phyloP scores from a whole-genome alignment of 1,140 invertebrate genomes.

The Drosophila kurseongensis region DNA sequence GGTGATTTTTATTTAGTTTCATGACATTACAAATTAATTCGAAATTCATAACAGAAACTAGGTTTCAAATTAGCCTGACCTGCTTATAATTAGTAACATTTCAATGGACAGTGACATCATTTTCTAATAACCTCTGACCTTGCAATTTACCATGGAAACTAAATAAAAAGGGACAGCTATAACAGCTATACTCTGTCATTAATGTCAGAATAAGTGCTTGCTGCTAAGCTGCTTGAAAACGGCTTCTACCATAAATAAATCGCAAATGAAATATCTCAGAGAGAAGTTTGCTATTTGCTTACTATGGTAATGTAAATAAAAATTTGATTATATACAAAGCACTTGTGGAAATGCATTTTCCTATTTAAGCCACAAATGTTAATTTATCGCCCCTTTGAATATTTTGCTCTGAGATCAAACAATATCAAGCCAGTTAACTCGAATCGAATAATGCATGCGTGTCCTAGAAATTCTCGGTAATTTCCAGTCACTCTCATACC shows the following conservation, averaged over 20 bases:
- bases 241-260: background rate
- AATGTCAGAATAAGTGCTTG: background rate
- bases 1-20: too few species aligned
- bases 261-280: background rate
- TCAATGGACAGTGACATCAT: background rate
- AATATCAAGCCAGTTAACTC: background rate
- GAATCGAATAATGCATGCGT: slow-evolving; percentile 13
- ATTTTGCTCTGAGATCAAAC: slow-evolving; percentile 2
- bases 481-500: background rate
- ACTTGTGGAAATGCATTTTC: background rate
- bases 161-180: background rate
- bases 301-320: slow-evolving; percentile 8
- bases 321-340: slow-evolving; percentile 1
- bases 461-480: slow-evolving; percentile 16
- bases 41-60: too few species aligned
- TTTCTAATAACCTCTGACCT: background rate
- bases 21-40: too few species aligned
- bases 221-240: background rate
- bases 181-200: background rate
- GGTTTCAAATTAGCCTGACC: too few species aligned
- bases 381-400: slow-evolving; percentile 2
- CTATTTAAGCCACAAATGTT: slow-evolving; percentile 4
- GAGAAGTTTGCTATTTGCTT: background rate
- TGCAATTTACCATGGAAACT: slow-evolving; percentile 1
- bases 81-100: background rate